Percentiles rank a stretch among this genome's conserved stretches.
Conservation (phyloP, 2,113 vertebrate genomes). For the Nanorana parkeri region DNA sequence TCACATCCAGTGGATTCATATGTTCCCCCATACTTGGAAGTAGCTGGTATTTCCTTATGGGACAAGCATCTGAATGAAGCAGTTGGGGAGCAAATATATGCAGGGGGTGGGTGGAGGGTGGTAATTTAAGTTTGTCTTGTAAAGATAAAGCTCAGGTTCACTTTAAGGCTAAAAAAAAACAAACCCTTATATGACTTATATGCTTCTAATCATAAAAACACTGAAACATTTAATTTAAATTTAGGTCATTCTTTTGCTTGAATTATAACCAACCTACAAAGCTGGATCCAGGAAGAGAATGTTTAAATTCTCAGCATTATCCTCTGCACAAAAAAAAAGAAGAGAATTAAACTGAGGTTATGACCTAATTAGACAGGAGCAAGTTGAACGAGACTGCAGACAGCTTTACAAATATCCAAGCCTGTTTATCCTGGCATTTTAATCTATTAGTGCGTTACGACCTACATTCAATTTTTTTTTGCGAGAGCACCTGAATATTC, state of each 20-base stretch:
- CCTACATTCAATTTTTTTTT: conserved; percentile 21
- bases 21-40: too few species aligned
- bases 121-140: too few species aligned
- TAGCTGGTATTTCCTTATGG: too few species aligned
- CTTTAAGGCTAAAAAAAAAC: too few species aligned
- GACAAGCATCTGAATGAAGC: too few species aligned
- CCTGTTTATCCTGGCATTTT: conserved; percentile 15
- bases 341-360: conserved; percentile 27
- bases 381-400: neutral
- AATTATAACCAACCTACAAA: neutral
- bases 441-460: conserved; percentile 25
- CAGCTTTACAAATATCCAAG: neutral
- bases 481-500: conserved; percentile 16
- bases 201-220: too few species aligned
- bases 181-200: too few species aligned
- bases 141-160: too few species aligned
- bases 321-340: neutral
- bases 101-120: too few species aligned
- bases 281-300: neutral
- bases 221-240: neutral
- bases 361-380: conserved; percentile 33
- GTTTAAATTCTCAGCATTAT: conserved; percentile 12
- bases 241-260: neutral
- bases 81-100: too few species aligned
- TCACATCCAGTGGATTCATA: too few species aligned